phyloP scores from a whole-genome alignment of 2,113 vertebrate species.

The Zootoca vivipara region DNA sequence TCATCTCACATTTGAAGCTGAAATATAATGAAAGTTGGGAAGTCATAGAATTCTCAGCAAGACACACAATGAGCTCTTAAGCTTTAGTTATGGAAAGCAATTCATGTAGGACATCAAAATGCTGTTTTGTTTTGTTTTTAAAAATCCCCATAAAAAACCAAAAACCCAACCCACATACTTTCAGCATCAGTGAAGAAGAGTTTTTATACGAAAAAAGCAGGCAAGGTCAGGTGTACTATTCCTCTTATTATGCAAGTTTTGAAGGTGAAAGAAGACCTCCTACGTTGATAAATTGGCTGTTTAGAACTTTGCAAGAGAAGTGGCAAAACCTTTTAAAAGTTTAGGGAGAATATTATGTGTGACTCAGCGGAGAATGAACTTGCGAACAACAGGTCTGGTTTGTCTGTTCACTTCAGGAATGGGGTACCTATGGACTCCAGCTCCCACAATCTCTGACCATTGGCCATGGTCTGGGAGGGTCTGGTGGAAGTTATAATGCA shows the following conservation, averaged over 20 bases:
- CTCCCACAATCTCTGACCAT: not conserved
- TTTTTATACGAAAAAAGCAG: not conserved
- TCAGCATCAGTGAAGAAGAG: not conserved
- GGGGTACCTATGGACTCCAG: not conserved
- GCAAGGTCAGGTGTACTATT: conserved; percentile 10
- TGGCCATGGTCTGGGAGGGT: not conserved
- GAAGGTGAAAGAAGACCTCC: conserved; percentile 26
- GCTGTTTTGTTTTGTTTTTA: fast-evolving
- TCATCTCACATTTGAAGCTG: conserved; percentile 4
- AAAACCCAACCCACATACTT: too few species aligned
- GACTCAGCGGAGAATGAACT: conserved; percentile 8
- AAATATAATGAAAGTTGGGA: conserved; percentile 19
- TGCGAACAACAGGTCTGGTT: not conserved
- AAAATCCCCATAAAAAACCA: not conserved
- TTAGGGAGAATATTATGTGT: not conserved
- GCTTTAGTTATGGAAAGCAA: conserved; percentile 21
- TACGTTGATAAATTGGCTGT: conserved; percentile 21
- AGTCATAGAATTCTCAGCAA: conserved; percentile 43
- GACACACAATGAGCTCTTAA: conserved; percentile 19
- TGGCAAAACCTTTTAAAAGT: not conserved
- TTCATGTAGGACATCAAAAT: not conserved
- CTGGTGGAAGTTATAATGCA: not conserved
- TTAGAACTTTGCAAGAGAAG: not conserved
- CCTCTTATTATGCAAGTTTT: conserved; percentile 17
- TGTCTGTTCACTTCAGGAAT: not conserved